phyloP scores from a whole-genome alignment of 2,113 vertebrate genomes.

The Sphaerodactylus townsendi region DNA sequence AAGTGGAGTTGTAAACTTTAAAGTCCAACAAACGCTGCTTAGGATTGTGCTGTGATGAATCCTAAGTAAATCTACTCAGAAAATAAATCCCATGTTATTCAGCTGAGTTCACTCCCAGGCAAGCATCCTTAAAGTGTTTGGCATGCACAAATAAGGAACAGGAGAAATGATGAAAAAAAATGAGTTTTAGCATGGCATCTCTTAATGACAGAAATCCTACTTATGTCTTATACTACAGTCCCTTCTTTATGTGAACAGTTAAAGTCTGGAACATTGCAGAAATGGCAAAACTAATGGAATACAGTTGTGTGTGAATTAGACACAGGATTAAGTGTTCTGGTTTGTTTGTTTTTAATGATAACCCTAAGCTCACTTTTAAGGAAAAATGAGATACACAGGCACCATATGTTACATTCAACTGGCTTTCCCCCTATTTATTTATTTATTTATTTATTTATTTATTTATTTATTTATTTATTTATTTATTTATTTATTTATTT shows the following conservation, averaged over 20 bases:
- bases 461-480: too few species aligned
- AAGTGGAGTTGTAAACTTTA: too few species aligned
- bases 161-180: background rate
- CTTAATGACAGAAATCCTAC: background rate
- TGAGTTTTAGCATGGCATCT: background rate
- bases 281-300: background rate
- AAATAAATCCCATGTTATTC: too few species aligned
- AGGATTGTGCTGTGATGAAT: too few species aligned
- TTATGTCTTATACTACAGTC: background rate
- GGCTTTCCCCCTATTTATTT: too few species aligned
- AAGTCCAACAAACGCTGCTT: too few species aligned
- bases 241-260: background rate
- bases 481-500: too few species aligned
- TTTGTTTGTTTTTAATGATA: background rate
- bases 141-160: background rate
- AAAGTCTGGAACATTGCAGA: background rate
- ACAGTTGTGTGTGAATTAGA: background rate
- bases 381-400: background rate
- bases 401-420: too few species aligned
- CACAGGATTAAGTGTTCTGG: too few species aligned
- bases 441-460: too few species aligned
- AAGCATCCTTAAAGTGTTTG: background rate
- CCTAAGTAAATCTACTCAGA: too few species aligned
- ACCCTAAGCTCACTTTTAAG: background rate
- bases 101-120: background rate